These are phyloP conservation scores for Chionodraco myersi DNA, from an alignment of 2,113 vertebrate genomes.

Conservation along the genomic window DNA sequence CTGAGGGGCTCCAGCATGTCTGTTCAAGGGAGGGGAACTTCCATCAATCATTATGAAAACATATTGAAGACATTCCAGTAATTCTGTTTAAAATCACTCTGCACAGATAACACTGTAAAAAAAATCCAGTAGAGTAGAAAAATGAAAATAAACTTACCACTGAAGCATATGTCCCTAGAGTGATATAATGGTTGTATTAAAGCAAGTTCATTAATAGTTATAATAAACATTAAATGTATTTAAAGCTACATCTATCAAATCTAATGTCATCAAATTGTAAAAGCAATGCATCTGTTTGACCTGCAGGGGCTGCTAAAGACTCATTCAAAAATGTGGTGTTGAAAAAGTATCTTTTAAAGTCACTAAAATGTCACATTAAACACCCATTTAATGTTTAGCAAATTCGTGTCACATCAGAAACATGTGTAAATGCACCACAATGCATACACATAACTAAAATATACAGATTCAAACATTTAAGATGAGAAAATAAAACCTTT, in stretches of 20 bases:
- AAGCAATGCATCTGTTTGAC: background rate
- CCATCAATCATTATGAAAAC: conserved; percentile 19
- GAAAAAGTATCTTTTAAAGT: background rate
- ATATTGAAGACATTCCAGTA: background rate
- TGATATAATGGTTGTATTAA: background rate
- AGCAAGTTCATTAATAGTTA: background rate
- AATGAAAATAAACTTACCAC: background rate
- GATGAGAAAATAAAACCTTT: background rate
- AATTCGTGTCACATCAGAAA: background rate
- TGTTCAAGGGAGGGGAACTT: conserved; percentile 48
- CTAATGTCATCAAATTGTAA: no score
- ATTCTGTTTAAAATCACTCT: background rate
- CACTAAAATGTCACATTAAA: background rate
- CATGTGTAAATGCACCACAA: no score
- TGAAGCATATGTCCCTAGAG: background rate
- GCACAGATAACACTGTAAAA: background rate
- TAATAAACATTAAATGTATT: background rate
- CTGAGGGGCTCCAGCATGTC: conserved; percentile 19
- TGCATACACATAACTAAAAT: background rate
- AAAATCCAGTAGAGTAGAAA: background rate
- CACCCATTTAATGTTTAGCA: conserved; percentile 29
- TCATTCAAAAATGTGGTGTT: background rate
- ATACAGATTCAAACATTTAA: background rate
- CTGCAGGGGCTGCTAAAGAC: conserved; percentile 28
- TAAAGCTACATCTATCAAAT: background rate